These are phyloP conservation scores for Microcebus griseorufus DNA, from an alignment of 2,113 vertebrate genomes.

Conservation along the genomic window DNA sequence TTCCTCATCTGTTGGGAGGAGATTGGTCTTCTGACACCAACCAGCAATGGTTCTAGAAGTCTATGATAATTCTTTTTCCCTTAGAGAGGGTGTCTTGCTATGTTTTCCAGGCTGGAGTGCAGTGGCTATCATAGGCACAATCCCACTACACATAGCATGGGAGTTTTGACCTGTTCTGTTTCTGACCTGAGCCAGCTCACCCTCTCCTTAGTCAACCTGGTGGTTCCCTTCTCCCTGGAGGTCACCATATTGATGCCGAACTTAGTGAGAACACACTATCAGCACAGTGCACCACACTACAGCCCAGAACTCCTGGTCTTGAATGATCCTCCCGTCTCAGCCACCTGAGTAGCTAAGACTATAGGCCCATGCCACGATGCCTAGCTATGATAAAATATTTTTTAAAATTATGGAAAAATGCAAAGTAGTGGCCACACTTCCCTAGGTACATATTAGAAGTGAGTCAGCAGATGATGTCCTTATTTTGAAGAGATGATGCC, in stretches of 20 bases:
- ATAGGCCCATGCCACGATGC: no score
- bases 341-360: no score
- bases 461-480: neutral
- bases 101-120: neutral
- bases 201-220: no score
- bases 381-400: neutral
- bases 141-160: neutral
- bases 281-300: no score
- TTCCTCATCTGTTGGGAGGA: neutral
- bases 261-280: no score
- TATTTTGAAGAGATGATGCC: neutral
- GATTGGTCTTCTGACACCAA: neutral
- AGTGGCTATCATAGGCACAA: neutral
- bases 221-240: no score
- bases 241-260: no score
- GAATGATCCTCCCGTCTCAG: no score
- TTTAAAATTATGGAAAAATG: neutral
- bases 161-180: neutral
- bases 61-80: no score
- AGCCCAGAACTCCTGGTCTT: no score
- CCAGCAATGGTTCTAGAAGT: neutral
- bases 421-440: neutral
- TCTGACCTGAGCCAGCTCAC: no score
- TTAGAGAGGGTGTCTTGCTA: neutral
- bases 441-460: neutral